Evolutionary conservation across 2,113 vertebrate genomes (phyloP), one percentile per base, ranked within the genome.

Genomic region (Laterallus jamaicensis): DNA sequence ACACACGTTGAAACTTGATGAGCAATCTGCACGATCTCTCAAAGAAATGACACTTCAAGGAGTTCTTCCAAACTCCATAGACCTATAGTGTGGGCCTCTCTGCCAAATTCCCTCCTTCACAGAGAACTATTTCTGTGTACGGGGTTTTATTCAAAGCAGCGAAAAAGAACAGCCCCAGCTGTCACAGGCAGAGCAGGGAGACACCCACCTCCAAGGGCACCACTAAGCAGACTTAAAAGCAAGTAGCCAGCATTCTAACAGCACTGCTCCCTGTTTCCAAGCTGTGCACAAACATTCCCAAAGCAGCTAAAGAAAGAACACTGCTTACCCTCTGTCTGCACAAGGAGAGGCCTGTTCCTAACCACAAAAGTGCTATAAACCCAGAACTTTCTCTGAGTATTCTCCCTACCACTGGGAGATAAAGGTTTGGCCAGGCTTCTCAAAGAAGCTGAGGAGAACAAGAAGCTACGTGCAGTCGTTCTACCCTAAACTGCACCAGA

Each of bases 111-210:
- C 95, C 96, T 96, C 96, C 95, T 83, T 95, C 94, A 94, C 74
- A 96, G 85, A 35, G 54, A 95, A 83, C 93, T 96, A 97, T 96
- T 97, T 92, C 87, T 94, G 94, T 55, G 50, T 82, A 63, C 67
- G 29, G 92, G 90, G 94, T 93, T 95, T 96, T 97, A 95, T 92
- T 95, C 94, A 96, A 94, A 92, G 92, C 83, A 95, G 91, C 95
- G 93, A 93, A 96, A 96, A 96, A 92, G 93, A 95, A 95, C 93
- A 96, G 93, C 95, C 93, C 92, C 95, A 96, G 96, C 95, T 96
- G 96, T 93, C 95, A 95, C 18, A 73, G 82, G 95, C 92, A 81
- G 62, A 82, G 93, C 84, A 94, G 86, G 96, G 95, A 96, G 95
- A 97, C 92, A 96, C 92, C 95, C 93, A 97, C 92, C 92, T 93